Base-by-base conservation (phyloP, 2,888 invertebrate genomes). In the Eupithecia tripunctaria region DNA sequence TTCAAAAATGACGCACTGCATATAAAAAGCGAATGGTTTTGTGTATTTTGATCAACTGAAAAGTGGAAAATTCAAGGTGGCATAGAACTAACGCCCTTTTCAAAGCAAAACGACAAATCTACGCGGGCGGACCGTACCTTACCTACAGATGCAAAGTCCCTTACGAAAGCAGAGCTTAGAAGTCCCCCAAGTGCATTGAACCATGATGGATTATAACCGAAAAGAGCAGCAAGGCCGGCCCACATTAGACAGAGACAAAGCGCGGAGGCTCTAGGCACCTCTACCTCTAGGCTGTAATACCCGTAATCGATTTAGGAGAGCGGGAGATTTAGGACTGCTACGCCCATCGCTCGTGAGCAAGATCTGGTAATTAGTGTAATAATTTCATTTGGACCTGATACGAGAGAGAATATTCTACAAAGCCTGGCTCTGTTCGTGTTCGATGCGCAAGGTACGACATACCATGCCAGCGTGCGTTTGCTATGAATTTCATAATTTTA, bases 341-440 rank as follows among this genome's bases (percentile, higher is more conserved):
- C 90, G 91, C 91, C 90, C 86, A 84, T 80, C 84, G 86, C 88
- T 86, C 89, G 87, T 87, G 88, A 88, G 88, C 89, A 87, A 88
- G 88, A 88, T 90, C 89, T 86, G 89, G 92, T 92, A 92, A 92
- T 92, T 92, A 92, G 91, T 91, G 88, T 91, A 91, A 91, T 92
- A 91, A 91, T 92, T 91, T 90, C 87, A 91, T 91, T 90, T 89
- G 88, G 86, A 82, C 83, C 84, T 85, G 56, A 56, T 56, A 25
- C 25, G 56, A 56, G 56, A 21, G 25, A 56, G 21, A 25, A 56
- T 56, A 25, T 25, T 56, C 56, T 56, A 56, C 25, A 56, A 14
- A 56, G 25, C 56, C 5, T n/a, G n/a, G n/a, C n/a, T n/a, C n/a
- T n/a, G n/a, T n/a, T n/a, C n/a, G n/a, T n/a, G n/a, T n/a, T n/a